phyloP scores from a whole-genome alignment of 2,888 invertebrate genomes.

The Seira sanloemensis region DNA sequence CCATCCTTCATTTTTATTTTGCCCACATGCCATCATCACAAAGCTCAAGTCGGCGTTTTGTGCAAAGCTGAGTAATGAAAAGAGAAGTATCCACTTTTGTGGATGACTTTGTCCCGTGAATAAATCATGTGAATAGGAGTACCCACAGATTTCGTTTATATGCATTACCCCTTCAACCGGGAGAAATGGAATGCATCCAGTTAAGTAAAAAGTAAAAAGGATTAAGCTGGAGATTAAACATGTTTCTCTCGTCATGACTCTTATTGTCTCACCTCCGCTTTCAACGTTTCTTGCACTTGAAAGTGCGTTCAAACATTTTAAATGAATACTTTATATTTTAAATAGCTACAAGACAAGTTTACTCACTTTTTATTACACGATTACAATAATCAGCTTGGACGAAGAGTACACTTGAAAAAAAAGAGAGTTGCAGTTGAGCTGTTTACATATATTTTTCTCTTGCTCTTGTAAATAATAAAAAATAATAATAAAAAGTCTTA shows the following conservation, averaged over 20 bases:
- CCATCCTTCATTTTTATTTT: not conserved
- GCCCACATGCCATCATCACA: not conserved
- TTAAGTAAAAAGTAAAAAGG: not conserved
- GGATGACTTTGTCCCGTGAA: not conserved
- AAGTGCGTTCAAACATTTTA: slow-evolving; percentile 12
- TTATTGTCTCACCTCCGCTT: not conserved
- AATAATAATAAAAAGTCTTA: slow-evolving; percentile 29
- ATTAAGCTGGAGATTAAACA: slow-evolving; percentile 23
- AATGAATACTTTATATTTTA: not conserved
- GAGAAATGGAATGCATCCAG: not conserved
- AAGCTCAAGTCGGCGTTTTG: not conserved
- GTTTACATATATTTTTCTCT: slow-evolving; percentile 20
- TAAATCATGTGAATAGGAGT: not conserved
- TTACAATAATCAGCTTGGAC: slow-evolving; percentile 38
- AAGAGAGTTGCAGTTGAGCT: slow-evolving; percentile 19
- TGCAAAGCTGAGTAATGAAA: not conserved
- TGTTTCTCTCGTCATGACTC: not conserved
- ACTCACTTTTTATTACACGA: slow-evolving; percentile 24
- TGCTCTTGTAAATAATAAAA: slow-evolving; percentile 16
- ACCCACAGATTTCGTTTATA: not conserved
- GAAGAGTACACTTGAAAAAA: not conserved
- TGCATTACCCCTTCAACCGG: not conserved
- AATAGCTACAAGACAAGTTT: not conserved
- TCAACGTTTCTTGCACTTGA: not conserved
- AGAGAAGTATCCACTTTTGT: not conserved